Evolutionary conservation across 2,797 vertebrate species (phyloP).

Genomic region (Fratercula arctica): DNA sequence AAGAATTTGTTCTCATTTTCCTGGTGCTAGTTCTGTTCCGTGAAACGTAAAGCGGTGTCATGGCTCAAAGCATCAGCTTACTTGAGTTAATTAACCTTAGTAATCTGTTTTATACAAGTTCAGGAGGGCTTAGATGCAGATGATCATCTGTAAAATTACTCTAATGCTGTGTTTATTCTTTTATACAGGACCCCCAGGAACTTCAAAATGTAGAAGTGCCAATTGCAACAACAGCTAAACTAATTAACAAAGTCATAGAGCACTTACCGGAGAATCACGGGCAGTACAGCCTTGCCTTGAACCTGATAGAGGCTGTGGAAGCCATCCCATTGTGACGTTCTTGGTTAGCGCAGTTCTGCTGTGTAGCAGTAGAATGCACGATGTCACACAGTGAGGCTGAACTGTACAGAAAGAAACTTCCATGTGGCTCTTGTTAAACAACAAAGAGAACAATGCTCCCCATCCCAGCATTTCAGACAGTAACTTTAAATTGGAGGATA

Average conservation of each 20-base stretch:
- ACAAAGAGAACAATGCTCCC: background rate
- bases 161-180: background rate
- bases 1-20: background rate
- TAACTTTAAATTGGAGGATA: constrained; percentile 55
- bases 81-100: background rate
- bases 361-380: background rate
- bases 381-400: background rate
- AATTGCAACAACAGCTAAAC: constrained; percentile 82
- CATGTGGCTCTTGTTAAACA: constrained; percentile 40
- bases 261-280: constrained; percentile 93
- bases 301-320: constrained; percentile 91
- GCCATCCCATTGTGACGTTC: constrained; percentile 73
- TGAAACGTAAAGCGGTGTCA: background rate
- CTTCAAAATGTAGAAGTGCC: constrained; percentile 87
- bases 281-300: constrained; percentile 91
- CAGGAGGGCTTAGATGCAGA: background rate
- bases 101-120: background rate
- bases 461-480: background rate
- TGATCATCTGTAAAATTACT: background rate
- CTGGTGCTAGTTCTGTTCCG: background rate
- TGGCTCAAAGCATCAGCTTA: background rate
- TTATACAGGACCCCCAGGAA: constrained; percentile 88
- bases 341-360: background rate
- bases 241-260: constrained; percentile 89
- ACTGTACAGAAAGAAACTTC: background rate